These are phyloP conservation scores for Barypeithes pellucidus DNA, from an alignment of 2,888 invertebrate genomes.

Conservation along the genomic window DNA sequence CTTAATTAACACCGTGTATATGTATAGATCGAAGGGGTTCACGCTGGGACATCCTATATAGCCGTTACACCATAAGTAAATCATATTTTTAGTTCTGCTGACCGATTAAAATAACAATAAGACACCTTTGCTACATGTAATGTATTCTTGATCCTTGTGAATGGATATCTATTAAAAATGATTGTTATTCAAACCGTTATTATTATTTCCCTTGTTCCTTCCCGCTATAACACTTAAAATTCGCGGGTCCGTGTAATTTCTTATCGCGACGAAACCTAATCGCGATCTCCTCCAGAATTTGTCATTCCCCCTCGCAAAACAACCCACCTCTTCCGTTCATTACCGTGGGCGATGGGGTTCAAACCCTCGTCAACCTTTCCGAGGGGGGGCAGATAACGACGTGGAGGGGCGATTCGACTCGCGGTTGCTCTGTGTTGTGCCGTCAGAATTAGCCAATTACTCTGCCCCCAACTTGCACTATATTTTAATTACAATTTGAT, in stretches of 20 bases:
- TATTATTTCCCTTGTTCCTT: conserved; percentile 6
- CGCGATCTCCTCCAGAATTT: conserved; percentile 39
- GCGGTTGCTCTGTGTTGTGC: conserved; percentile 71
- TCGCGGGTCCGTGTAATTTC: too few relatives aligned
- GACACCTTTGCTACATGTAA: conserved; percentile 34
- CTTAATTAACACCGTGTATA: too few relatives aligned
- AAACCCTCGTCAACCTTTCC: conserved; percentile 32
- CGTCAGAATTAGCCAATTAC: conserved; percentile 71
- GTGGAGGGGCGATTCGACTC: conserved; percentile 68
- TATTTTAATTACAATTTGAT: conserved; percentile 71
- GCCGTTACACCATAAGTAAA: too few relatives aligned
- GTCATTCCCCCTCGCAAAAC: conserved; percentile 45
- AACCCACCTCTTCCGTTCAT: conserved; percentile 49
- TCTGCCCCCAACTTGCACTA: conserved; percentile 67
- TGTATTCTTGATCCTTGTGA: conserved; percentile 49
- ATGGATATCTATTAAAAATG: conserved; percentile 50
- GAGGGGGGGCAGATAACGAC: conserved; percentile 65
- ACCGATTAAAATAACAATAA: background rate
- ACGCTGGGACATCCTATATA: too few relatives aligned
- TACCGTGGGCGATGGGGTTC: conserved; percentile 42
- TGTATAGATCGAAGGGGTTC: too few relatives aligned
- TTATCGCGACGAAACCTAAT: conserved; percentile 13
- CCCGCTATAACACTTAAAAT: too few relatives aligned
- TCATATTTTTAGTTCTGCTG: too few relatives aligned
- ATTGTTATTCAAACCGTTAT: conserved; percentile 47